Conservation (phyloP, 2,797 vertebrate species). For the Moxostoma hubbsi region DNA sequence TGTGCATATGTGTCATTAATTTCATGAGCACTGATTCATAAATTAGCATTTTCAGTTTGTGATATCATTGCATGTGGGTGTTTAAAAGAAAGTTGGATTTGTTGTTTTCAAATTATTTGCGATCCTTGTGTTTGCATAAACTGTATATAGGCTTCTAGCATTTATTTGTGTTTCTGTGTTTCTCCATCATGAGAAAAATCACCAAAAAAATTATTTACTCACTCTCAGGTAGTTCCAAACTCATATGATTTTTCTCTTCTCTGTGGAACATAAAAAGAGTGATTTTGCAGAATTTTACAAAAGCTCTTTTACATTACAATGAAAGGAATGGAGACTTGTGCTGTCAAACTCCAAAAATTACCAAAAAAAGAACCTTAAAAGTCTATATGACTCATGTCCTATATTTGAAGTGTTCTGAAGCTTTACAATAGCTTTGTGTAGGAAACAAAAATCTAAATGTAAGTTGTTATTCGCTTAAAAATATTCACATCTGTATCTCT, state of each 20-base stretch:
- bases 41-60: conserved; percentile 9
- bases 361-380: too few relatives aligned
- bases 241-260: not conserved
- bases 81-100: not conserved
- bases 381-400: too few relatives aligned
- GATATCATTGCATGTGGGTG: not conserved
- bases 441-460: too few relatives aligned
- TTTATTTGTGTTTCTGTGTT: not conserved
- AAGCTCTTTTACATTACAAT: too few relatives aligned
- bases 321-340: too few relatives aligned
- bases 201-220: not conserved
- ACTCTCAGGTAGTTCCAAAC: not conserved
- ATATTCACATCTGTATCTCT: too few relatives aligned
- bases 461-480: too few relatives aligned
- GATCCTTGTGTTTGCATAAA: not conserved
- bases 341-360: too few relatives aligned
- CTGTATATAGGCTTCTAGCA: not conserved
- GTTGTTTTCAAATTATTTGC: not conserved
- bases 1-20: conserved; percentile 61
- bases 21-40: conserved; percentile 14
- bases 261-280: not conserved
- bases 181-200: not conserved
- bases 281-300: not conserved
- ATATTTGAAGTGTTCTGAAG: too few relatives aligned
- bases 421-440: too few relatives aligned